These are phyloP conservation scores for Diadegma fenestrale DNA, from an alignment of 2,888 invertebrate genomes.

Conservation along the genomic window DNA sequence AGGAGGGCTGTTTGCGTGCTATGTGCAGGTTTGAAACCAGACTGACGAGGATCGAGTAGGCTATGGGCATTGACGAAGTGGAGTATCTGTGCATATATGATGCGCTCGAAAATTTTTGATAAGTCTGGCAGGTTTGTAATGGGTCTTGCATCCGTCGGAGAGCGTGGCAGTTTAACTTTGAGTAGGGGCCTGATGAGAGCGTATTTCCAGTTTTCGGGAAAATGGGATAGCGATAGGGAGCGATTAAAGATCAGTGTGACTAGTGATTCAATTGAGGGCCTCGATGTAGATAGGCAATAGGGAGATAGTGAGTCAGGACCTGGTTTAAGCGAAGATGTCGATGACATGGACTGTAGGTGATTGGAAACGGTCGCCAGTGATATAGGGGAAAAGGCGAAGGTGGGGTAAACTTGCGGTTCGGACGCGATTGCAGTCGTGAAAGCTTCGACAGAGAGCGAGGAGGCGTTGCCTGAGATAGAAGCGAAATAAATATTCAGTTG, in stretches of 20 bases:
- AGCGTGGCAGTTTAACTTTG: not conserved
- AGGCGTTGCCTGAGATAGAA: not conserved
- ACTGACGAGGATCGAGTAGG: constrained; percentile 13
- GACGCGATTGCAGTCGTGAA: no score
- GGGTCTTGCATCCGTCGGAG: not conserved
- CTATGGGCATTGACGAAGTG: not conserved
- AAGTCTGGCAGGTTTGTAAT: constrained; percentile 2
- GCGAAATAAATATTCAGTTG: not conserved
- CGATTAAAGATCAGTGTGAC: not conserved
- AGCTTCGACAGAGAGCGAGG: not conserved
- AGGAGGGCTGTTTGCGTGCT: not conserved
- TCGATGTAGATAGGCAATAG: no score
- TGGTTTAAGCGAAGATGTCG: no score
- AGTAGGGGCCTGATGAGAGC: constrained; percentile 3
- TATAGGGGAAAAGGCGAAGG: no score
- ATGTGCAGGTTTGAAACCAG: constrained; percentile 19
- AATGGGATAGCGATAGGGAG: not conserved
- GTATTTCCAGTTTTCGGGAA: constrained; percentile 8
- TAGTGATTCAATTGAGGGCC: no score
- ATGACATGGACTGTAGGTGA: no score
- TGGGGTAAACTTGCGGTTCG: no score
- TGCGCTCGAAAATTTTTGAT: constrained; percentile 40
- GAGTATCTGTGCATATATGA: not conserved
- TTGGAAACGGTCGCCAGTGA: no score
- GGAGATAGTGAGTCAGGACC: no score